These are phyloP conservation scores for Phyllotreta cruciferae DNA, from an alignment of 2,888 invertebrate species.

Conservation along the genomic window DNA sequence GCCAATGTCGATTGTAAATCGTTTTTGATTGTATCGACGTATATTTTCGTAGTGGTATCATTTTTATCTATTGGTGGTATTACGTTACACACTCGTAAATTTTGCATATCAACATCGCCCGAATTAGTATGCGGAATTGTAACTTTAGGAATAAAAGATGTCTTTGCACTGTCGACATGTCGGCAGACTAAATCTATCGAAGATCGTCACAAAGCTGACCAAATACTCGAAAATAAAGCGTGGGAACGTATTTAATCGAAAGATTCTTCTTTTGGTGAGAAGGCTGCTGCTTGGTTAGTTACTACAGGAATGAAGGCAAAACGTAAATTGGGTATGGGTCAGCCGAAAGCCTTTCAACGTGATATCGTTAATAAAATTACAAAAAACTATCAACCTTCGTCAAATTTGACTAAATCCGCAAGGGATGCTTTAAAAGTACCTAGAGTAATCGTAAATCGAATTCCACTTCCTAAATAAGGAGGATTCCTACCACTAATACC, in stretches of 20 bases:
- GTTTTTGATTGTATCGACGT: no score
- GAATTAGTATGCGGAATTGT: no score
- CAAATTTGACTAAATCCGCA: no score
- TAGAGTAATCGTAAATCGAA: no score
- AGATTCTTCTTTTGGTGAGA: constrained; percentile 47
- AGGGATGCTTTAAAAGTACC: neutral
- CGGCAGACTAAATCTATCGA: no score
- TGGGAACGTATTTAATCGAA: constrained; percentile 36
- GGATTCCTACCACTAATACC: constrained; percentile 47
- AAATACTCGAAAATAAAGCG: constrained; percentile 49
- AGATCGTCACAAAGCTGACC: constrained; percentile 51
- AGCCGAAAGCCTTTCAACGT: neutral
- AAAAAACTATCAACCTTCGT: neutral
- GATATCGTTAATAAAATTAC: neutral
- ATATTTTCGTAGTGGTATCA: no score
- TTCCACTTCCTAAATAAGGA: constrained; percentile 49
- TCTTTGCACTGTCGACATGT: no score
- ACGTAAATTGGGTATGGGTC: constrained; percentile 31
- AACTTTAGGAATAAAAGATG: no score
- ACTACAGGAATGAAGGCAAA: constrained; percentile 34
- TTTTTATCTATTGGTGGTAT: no score
- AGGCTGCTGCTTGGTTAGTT: constrained; percentile 47
- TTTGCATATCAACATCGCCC: no score
- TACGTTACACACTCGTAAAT: no score
- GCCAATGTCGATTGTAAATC: no score